phyloP scores from a whole-genome alignment of 2,113 vertebrate genomes.

The Nettapus auritus region DNA sequence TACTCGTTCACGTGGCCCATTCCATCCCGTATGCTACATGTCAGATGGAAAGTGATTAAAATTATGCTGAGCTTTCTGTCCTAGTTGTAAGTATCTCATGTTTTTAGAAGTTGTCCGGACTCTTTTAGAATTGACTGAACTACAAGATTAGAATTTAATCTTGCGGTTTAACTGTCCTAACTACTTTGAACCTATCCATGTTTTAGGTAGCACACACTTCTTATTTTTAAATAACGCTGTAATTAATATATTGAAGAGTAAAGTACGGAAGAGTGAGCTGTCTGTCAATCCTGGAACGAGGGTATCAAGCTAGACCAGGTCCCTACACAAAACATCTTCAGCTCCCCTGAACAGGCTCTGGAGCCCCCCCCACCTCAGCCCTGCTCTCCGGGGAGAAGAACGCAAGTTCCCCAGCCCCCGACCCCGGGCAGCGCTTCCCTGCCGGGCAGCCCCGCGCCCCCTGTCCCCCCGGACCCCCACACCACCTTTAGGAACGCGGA shows the following conservation, averaged over 20 bases:
- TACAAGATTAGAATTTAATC: not conserved
- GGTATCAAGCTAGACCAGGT: accelerated
- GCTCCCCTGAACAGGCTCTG: no score
- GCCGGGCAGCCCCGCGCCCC: no score
- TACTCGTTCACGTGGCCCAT: accelerated
- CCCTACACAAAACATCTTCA: not conserved
- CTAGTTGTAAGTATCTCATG: not conserved
- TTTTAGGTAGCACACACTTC: not conserved
- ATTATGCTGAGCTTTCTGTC: not conserved
- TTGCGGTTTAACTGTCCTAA: not conserved
- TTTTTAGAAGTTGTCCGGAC: not conserved
- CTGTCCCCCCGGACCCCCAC: no score
- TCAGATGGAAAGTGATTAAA: accelerated
- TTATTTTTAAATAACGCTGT: not conserved
- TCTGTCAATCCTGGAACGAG: not conserved
- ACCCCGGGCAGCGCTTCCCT: no score
- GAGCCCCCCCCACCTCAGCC: no score
- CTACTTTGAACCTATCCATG: accelerated
- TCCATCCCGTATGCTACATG: accelerated
- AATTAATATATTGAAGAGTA: not conserved
- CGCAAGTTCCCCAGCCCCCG: no score
- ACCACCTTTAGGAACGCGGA: no score
- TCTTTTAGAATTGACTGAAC: not conserved
- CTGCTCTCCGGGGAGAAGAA: no score
- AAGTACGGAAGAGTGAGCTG: accelerated